Evolutionary conservation across 2,888 invertebrate species (phyloP).

Genomic region (Allophyes oxyacanthae): DNA sequence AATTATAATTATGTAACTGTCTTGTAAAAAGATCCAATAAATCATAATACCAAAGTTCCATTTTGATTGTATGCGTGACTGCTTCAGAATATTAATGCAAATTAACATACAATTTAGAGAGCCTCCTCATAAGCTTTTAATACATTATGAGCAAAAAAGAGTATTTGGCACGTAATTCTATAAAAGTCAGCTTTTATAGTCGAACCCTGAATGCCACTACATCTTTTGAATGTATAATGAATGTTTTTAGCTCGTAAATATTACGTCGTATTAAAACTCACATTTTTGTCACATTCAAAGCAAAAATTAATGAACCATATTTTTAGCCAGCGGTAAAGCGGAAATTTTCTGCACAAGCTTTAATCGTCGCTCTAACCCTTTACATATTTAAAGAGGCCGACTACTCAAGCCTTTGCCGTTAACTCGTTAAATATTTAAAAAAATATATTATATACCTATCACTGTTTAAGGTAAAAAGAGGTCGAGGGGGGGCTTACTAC

Average conservation of each 20-base stretch:
- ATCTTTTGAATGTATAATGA: conserved; percentile 40
- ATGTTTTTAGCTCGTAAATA: conserved; percentile 18
- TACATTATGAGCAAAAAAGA: neutral
- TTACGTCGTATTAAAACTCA: conserved; percentile 28
- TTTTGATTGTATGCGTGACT: no score
- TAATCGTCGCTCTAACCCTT: conserved; percentile 30
- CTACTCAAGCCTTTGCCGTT: conserved; percentile 20
- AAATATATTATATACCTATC: conserved; percentile 4
- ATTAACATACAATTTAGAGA: no score
- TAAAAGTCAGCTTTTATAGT: conserved; percentile 29
- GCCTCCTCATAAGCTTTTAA: no score
- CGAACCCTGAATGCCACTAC: conserved; percentile 9
- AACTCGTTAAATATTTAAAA: conserved; percentile 27
- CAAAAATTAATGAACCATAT: conserved; percentile 43
- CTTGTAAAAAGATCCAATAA: no score
- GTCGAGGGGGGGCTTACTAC: no score
- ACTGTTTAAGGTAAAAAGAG: no score
- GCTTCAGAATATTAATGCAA: no score
- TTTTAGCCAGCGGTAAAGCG: conserved; percentile 32
- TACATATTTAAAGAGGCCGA: conserved; percentile 31
- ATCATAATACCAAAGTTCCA: no score
- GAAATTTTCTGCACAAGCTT: conserved; percentile 22
- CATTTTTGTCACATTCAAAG: conserved; percentile 32
- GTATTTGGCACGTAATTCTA: conserved; percentile 9
- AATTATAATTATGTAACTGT: no score